A percentile compares a stretch with the other conserved stretches of the same genome.
Conservation (phyloP, 2,113 vertebrate species). For the Daphoenositta chrysoptera region DNA sequence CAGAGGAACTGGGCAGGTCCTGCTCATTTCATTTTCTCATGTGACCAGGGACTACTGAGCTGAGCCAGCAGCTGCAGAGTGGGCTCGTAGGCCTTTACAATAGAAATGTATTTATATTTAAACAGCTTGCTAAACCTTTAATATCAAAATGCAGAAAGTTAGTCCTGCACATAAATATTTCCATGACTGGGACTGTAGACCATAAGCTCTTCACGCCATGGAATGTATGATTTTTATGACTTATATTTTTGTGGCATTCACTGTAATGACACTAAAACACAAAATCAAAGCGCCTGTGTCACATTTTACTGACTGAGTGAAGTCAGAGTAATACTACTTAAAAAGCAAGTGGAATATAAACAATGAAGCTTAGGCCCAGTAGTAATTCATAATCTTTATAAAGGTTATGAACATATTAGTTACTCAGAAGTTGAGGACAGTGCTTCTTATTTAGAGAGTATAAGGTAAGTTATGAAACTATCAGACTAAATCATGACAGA, state of each 20-base stretch:
- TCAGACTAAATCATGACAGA: neutral
- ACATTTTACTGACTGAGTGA: neutral
- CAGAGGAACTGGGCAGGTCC: neutral
- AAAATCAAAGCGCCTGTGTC: neutral
- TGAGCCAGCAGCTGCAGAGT: neutral
- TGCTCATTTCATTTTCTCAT: neutral
- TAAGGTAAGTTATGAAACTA: neutral
- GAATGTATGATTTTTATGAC: neutral
- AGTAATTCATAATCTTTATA: neutral
- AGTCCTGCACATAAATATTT: neutral
- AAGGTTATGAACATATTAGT: neutral
- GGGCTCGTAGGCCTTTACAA: neutral
- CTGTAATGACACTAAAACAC: neutral
- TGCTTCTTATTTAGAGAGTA: neutral
- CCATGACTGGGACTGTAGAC: neutral
- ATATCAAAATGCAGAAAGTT: slow-evolving; percentile 1
- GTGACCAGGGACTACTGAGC: neutral
- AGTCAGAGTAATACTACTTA: neutral
- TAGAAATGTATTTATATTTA: neutral
- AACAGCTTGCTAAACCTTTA: slow-evolving; percentile 6
- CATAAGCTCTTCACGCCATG: neutral
- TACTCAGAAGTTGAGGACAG: neutral
- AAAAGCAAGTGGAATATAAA: neutral
- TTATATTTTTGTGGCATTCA: neutral
- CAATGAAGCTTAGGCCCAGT: neutral